These are phyloP conservation scores for Camelus bactrianus DNA, from an alignment of 2,113 vertebrate species.

Conservation along the genomic window DNA sequence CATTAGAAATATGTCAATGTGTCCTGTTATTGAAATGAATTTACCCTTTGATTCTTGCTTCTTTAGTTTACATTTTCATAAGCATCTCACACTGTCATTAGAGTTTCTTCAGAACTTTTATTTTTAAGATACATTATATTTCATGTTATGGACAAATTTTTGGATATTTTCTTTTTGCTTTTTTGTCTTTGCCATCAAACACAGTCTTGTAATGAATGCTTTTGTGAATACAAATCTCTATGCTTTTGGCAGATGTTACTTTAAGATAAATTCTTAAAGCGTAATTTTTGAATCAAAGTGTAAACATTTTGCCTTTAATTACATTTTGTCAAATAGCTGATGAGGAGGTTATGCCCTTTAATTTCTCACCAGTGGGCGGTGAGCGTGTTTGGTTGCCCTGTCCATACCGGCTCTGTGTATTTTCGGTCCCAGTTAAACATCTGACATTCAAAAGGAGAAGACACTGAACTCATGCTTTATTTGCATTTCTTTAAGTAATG, in stretches of 20 bases:
- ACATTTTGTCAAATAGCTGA: slow-evolving; percentile 18
- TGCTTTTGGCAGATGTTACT: not conserved
- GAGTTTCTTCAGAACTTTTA: not conserved
- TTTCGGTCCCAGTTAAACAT: not conserved
- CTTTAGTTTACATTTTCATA: slow-evolving; percentile 44
- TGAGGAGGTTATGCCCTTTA: not conserved
- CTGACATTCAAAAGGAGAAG: slow-evolving; percentile 14
- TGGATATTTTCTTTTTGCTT: not conserved
- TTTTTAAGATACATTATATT: not conserved
- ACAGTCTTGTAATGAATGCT: not conserved
- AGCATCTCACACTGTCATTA: not conserved
- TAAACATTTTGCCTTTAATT: slow-evolving; percentile 1
- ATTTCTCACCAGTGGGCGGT: not conserved
- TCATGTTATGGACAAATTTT: not conserved
- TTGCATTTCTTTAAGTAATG: not conserved
- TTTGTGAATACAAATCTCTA: not conserved
- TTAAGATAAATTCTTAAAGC: slow-evolving; percentile 33
- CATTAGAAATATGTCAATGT: not conserved
- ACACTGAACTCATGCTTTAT: not conserved
- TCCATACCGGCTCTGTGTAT: not conserved
- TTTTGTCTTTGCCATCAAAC: not conserved
- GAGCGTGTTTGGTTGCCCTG: not conserved
- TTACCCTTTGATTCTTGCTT: slow-evolving; percentile 7
- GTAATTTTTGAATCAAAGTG: not conserved
- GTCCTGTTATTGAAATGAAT: not conserved